A percentile compares a stretch with the other conserved stretches of the same genome.
Evolutionary conservation across 2,113 vertebrate species (phyloP).

Genomic region (Rallus limicola): DNA sequence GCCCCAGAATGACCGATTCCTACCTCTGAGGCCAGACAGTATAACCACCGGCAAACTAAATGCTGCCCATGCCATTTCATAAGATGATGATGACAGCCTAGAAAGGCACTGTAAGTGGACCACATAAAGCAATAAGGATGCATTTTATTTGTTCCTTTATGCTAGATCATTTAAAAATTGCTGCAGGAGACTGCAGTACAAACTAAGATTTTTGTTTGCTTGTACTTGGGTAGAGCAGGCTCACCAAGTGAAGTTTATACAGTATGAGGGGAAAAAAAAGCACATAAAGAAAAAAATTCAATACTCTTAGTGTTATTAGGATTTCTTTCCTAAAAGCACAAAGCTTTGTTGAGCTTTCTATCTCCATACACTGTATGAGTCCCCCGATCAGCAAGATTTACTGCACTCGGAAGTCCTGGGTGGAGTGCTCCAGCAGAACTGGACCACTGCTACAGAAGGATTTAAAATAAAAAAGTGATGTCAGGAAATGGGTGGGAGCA

Average conservation of each 20-base stretch:
- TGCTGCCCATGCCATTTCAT: background rate
- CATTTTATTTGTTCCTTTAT: background rate
- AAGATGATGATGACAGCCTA: background rate
- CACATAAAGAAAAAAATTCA: background rate
- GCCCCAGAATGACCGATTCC: background rate
- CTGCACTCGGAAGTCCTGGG: conserved; percentile 51
- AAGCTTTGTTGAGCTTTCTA: background rate
- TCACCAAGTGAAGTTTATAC: background rate
- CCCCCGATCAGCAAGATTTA: background rate
- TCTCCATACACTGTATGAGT: background rate
- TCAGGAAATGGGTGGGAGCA: conserved; percentile 77
- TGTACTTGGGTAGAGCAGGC: background rate
- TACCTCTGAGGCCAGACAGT: background rate
- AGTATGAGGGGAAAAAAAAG: too few species aligned
- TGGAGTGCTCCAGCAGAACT: conserved; percentile 49
- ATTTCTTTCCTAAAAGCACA: background rate
- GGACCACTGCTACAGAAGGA: conserved; percentile 46
- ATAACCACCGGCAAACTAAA: background rate
- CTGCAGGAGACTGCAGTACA: background rate
- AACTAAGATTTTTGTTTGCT: background rate
- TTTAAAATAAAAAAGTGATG: conserved; percentile 68
- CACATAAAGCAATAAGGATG: background rate
- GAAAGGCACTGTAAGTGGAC: background rate
- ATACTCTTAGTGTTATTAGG: background rate
- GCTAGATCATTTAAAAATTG: background rate